Evolutionary conservation across 35 echinoderm and acorn worm species (phyloP).

Genomic region (Antedon bifida): DNA sequence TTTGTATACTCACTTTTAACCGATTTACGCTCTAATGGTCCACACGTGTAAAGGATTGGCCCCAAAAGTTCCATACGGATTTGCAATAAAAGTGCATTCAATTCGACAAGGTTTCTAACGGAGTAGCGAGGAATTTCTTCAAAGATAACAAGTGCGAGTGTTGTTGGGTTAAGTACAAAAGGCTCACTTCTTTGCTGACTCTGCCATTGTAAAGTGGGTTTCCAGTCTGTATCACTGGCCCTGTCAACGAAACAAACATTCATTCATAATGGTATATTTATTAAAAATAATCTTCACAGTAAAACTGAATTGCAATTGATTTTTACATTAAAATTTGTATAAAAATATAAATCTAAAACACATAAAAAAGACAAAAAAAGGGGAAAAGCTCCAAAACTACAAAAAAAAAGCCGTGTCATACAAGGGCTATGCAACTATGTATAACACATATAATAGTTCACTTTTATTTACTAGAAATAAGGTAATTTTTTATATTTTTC

Average conservation of each 20-base stretch:
- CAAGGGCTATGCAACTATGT: too few species aligned
- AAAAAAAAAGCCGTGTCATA: too few species aligned
- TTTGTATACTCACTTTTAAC: constrained; percentile 5
- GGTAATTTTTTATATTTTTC: too few species aligned
- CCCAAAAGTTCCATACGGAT: constrained; percentile 63
- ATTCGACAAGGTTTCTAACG: constrained; percentile 17
- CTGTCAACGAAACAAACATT: background rate
- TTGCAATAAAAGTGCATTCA: constrained; percentile 33
- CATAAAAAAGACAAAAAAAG: too few species aligned
- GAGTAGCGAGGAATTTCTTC: constrained; percentile 59
- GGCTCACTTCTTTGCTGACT: background rate
- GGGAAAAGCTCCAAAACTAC: too few species aligned
- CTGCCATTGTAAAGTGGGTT: background rate
- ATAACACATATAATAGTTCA: too few species aligned
- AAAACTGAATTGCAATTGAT: too few species aligned
- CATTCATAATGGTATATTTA: too few species aligned
- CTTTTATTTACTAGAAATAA: too few species aligned
- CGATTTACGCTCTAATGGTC: constrained; percentile 40
- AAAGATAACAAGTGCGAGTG: constrained; percentile 51
- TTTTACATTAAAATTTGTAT: too few species aligned
- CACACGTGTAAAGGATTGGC: constrained; percentile 57
- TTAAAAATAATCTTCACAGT: too few species aligned
- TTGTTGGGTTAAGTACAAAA: constrained; percentile 9
- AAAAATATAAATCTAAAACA: too few species aligned
- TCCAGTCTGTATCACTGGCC: background rate